phyloP scores from a whole-genome alignment of 2,888 invertebrate species.

The Diploptera punctata region DNA sequence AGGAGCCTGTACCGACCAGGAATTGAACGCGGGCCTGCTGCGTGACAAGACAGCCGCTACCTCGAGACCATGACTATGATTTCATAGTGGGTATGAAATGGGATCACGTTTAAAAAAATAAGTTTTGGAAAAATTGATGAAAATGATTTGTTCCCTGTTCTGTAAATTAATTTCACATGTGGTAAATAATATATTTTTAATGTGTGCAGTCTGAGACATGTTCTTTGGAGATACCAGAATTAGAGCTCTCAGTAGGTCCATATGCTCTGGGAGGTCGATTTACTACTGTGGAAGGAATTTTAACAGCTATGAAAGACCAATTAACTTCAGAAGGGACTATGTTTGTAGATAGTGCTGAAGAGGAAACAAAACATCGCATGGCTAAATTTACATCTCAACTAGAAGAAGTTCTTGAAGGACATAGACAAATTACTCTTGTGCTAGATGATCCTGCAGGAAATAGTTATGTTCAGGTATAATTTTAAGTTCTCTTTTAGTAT shows the following conservation, averaged over 20 bases:
- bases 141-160: no score
- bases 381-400: conserved; percentile 69
- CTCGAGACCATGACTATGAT: no score
- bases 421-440: conserved; percentile 72
- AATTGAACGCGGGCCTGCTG: no score
- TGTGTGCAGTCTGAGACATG: conserved; percentile 78
- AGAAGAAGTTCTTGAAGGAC: conserved; percentile 68
- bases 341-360: conserved; percentile 74
- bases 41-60: no score
- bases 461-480: conserved; percentile 89
- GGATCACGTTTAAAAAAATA: background rate
- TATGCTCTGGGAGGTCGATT: conserved; percentile 90
- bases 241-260: conserved; percentile 86
- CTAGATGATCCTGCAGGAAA: conserved; percentile 98
- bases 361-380: conserved; percentile 61
- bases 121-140: no score
- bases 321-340: conserved; percentile 70
- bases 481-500: no score
- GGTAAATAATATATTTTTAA: background rate
- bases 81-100: background rate
- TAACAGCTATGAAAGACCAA: conserved; percentile 80
- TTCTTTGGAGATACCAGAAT: conserved; percentile 78
- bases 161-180: conserved; percentile 18
- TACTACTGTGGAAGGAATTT: conserved; percentile 92
- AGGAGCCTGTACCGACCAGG: no score